These are phyloP conservation scores for Bombylius discolor DNA, from an alignment of 2,888 invertebrate species.

Conservation along the genomic window DNA sequence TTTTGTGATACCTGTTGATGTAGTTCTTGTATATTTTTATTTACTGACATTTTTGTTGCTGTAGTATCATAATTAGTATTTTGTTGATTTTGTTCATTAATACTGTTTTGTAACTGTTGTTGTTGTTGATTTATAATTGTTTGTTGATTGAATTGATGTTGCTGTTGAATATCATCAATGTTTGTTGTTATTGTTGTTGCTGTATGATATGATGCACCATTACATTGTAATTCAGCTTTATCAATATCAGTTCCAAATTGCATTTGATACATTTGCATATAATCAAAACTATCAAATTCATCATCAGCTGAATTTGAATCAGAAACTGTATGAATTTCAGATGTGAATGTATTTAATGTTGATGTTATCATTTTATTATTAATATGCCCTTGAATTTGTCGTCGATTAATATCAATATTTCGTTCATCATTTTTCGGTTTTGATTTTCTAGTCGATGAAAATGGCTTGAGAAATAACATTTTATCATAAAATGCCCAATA, in stretches of 20 bases:
- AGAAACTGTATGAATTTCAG: slow-evolving; percentile 1
- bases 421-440: background rate
- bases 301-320: background rate
- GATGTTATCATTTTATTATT: background rate
- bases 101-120: background rate
- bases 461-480: slow-evolving; percentile 11
- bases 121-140: too few relatives aligned
- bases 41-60: too few relatives aligned
- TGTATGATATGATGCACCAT: background rate
- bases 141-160: background rate
- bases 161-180: background rate
- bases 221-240: background rate
- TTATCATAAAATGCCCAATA: slow-evolving; percentile 11
- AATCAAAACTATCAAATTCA: slow-evolving; percentile 9
- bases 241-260: slow-evolving; percentile 4
- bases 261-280: slow-evolving; percentile 7
- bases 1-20: background rate
- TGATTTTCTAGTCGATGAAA: slow-evolving; percentile 8
- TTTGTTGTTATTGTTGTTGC: background rate
- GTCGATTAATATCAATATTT: background rate
- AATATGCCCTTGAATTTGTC: background rate
- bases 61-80: too few relatives aligned
- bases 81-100: background rate
- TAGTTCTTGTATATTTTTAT: background rate
- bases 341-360: background rate